Percentiles rank a stretch among this genome's conserved stretches.
These are phyloP conservation scores for Crypturellus undulatus DNA, from an alignment of 2,113 vertebrate species.

Conservation along the genomic window DNA sequence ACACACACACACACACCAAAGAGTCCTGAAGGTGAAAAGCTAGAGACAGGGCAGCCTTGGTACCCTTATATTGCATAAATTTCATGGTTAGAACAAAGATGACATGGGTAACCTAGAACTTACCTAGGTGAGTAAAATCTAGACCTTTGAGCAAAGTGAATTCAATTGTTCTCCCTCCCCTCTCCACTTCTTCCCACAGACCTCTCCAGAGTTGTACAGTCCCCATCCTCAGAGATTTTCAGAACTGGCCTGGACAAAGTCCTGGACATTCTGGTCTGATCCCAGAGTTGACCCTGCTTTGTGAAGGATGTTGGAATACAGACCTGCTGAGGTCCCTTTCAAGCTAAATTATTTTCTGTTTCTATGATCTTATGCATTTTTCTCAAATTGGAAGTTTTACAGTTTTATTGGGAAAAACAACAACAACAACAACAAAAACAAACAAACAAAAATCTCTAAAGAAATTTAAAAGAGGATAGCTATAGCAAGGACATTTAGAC, in stretches of 20 bases:
- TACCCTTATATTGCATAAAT: not conserved
- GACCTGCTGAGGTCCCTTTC: not conserved
- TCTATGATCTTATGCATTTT: not conserved
- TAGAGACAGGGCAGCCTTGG: not conserved
- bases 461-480: not conserved
- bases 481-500: not conserved
- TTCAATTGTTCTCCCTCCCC: not conserved
- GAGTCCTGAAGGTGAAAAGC: rapidly evolving
- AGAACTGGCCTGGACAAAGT: not conserved
- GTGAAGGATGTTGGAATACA: not conserved
- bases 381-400: not conserved
- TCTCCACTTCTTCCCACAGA: too few relatives aligned
- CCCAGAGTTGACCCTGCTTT: not conserved
- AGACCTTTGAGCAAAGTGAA: not conserved
- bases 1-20: not conserved
- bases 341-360: not conserved
- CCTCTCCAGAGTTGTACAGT: not conserved
- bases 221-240: not conserved
- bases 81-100: not conserved
- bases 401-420: not conserved
- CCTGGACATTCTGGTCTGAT: not conserved
- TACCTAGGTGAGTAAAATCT: not conserved
- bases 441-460: not conserved
- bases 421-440: too few relatives aligned
- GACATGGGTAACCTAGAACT: not conserved